Evolutionary conservation across 1,140 invertebrate species (phyloP), one percentile per base, ranked within the genome.

Genomic region (Tetragonula clypearis): DNA sequence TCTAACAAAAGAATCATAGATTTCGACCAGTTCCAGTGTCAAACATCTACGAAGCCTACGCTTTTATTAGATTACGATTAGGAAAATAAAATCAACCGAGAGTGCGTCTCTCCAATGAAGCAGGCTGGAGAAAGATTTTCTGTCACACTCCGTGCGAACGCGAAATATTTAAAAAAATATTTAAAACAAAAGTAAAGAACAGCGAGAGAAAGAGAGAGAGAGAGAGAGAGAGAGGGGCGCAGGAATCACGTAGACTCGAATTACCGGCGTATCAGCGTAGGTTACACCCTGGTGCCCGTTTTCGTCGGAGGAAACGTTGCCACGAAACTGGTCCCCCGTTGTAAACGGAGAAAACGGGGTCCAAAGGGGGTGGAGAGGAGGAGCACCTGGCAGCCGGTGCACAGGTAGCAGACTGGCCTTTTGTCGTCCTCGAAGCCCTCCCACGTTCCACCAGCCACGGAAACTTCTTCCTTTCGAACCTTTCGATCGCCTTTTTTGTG

Each of bases 341-440:
- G 56, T 72, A 77, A 86, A 60, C 58, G 75, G 74, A 74, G 81
- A 73, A 79, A 77, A 55, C 6, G 68, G 79, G 41, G 53, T 41
- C 15, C 15, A 4, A 23, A 69, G 58, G 4, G 35, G 23, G 35
- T 19, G 49, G 41, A 19, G 62, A 56, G 11, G 71, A 26, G 53
- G 23, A 86, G 71, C 87, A 88, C 85, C 87, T 88, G 85, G 87
- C 86, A 75, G 81, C 76, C 80, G 75, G 75, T 68, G 84, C 68
- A 86, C 87, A 79, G 80, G 84, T 81, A 86, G 86, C 84, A 55
- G 62, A 56, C 77, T 56, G 56, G 76, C 73, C 86, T 79, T 87
- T 74, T 84, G 76, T 86, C 73, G 68, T 82, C 58, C 74, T 66
- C 74, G 53, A 14, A 21, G 79, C 74, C 87, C 87, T 88, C 87